Evolutionary conservation across 92 coral and sea anemone species (phyloP).

Genomic region (Anthopleura xanthogrammica): DNA sequence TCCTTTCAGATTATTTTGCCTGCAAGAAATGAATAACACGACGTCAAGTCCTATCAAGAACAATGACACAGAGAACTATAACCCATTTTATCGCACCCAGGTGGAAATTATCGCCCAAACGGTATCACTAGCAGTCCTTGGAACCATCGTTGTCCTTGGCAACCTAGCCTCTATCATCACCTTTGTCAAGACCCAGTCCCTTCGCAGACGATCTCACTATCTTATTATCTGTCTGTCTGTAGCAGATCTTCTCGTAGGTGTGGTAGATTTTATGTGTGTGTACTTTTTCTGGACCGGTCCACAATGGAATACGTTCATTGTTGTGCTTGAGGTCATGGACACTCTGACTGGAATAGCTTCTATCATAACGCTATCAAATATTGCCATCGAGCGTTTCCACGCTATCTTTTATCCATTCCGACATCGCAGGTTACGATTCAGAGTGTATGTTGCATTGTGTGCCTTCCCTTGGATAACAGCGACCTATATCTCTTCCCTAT

Average conservation of each 20-base stretch:
- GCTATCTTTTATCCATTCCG: conserved; percentile 53
- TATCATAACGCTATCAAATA: conserved; percentile 46
- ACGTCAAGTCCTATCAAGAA: no score
- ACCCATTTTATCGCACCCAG: conserved; percentile 6
- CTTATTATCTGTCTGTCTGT: conserved; percentile 49
- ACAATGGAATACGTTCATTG: conserved; percentile 37
- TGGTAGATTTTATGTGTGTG: conserved; percentile 15
- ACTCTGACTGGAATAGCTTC: conserved; percentile 52
- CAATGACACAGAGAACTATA: no score
- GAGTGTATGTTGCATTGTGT: conserved; percentile 8
- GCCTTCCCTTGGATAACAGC: conserved; percentile 30
- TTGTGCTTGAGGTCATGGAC: conserved; percentile 32
- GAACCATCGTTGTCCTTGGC: conserved; percentile 36
- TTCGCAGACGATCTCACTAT: conserved; percentile 53
- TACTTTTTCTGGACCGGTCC: conserved; percentile 31
- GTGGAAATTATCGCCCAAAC: conserved; percentile 17
- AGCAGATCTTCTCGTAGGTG: conserved; percentile 62
- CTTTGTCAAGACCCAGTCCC: conserved; percentile 49
- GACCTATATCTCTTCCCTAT: background rate
- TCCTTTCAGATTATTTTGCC: no score
- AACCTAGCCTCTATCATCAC: conserved; percentile 41
- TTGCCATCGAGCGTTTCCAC: conserved; percentile 50
- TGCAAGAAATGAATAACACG: no score
- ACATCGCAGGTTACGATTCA: conserved; percentile 30
- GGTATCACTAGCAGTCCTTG: conserved; percentile 20